Percentiles rank a stretch among this genome's conserved stretches.
Evolutionary conservation across 2,888 invertebrate genomes (phyloP).

Genomic region (Electrophaes corylata): DNA sequence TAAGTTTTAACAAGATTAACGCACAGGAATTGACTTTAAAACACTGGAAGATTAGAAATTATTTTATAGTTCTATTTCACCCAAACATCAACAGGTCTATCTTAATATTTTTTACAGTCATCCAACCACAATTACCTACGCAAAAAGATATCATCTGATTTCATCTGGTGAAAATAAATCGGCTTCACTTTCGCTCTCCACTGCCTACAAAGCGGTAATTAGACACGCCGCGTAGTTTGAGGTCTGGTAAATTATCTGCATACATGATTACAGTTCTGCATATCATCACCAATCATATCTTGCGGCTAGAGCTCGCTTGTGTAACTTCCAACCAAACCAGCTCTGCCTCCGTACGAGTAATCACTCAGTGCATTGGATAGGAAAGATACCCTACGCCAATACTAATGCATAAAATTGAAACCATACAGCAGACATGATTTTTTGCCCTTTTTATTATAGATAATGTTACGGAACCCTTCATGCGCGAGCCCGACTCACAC

Average conservation of each 20-base stretch:
- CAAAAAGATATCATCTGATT: slow-evolving; percentile 29
- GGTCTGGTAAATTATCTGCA: slow-evolving; percentile 18
- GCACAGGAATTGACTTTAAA: no score
- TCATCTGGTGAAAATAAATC: slow-evolving; percentile 23
- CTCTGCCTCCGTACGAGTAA: no score
- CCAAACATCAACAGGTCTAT: background rate
- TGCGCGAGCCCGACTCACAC: no score
- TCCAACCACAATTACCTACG: slow-evolving; percentile 16
- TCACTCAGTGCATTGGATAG: no score
- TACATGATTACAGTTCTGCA: slow-evolving; percentile 21
- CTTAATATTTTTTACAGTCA: slow-evolving; percentile 7
- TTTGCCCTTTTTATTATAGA: no score
- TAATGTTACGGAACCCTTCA: no score
- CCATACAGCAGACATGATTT: no score
- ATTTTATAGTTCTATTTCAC: background rate
- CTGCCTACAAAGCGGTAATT: slow-evolving; percentile 23
- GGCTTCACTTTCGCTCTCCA: slow-evolving; percentile 27
- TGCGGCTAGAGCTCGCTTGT: slow-evolving; percentile 8
- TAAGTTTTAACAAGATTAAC: no score
- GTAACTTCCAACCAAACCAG: slow-evolving; percentile 1
- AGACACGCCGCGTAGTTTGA: slow-evolving; percentile 22
- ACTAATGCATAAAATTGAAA: no score
- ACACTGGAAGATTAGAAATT: background rate
- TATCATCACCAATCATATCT: slow-evolving; percentile 22
- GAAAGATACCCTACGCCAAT: no score